A percentile compares a stretch with the other conserved stretches of the same genome.
phyloP scores from a whole-genome alignment of 2,888 invertebrate genomes.

The Lasioglossum vierecki region DNA sequence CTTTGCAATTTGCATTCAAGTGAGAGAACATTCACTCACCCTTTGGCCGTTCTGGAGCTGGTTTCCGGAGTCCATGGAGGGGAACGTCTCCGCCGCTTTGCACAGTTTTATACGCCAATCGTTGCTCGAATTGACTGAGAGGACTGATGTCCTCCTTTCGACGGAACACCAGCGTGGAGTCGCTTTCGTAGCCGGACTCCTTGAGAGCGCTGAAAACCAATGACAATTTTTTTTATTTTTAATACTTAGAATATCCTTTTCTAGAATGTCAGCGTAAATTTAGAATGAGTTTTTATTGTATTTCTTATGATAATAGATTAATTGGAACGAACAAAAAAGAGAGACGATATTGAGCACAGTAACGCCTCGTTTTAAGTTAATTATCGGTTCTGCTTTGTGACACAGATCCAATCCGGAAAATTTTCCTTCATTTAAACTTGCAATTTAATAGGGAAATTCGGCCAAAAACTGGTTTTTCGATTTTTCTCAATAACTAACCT shows the following conservation, averaged over 20 bases:
- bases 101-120: conserved; percentile 93
- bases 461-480: too few relatives aligned
- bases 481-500: too few relatives aligned
- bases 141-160: conserved; percentile 89
- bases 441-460: too few relatives aligned
- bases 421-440: too few relatives aligned
- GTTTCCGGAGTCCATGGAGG: conserved; percentile 94
- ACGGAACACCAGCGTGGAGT: conserved; percentile 94
- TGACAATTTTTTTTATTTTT: background rate
- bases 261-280: background rate
- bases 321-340: too few relatives aligned
- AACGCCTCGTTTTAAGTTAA: too few relatives aligned
- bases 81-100: conserved; percentile 98
- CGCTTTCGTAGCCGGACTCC: conserved; percentile 96
- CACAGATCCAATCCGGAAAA: too few relatives aligned
- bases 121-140: conserved; percentile 93
- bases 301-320: too few relatives aligned
- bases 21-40: conserved; percentile 84
- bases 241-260: background rate
- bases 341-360: too few relatives aligned
- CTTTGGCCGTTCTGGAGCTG: conserved; percentile 93
- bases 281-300: too few relatives aligned
- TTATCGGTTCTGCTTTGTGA: too few relatives aligned
- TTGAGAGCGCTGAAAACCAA: conserved; percentile 88
- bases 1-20: background rate